phyloP scores from a whole-genome alignment of 1,140 invertebrate species.

The Lucilia sericata region DNA sequence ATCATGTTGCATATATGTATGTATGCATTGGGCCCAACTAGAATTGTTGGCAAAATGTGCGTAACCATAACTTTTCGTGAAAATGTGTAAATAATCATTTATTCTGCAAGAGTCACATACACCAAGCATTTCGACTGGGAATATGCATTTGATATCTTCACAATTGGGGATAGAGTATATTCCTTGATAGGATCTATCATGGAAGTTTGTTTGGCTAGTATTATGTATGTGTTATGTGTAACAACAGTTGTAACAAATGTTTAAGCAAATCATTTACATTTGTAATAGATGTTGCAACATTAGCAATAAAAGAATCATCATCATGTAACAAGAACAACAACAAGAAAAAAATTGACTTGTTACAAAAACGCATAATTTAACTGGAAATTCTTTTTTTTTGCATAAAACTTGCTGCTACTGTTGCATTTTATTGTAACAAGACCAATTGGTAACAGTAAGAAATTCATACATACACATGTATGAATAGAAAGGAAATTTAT shows the following conservation, averaged over 20 bases:
- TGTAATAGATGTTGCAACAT: conserved; percentile 26
- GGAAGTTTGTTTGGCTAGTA: background rate
- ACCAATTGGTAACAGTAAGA: background rate
- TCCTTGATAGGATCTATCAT: background rate
- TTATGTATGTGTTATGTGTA: background rate
- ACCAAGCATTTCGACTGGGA: background rate
- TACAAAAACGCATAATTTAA: conserved; percentile 34
- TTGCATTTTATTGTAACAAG: background rate
- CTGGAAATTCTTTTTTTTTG: background rate
- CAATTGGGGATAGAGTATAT: background rate
- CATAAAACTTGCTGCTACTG: background rate
- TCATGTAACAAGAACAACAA: background rate
- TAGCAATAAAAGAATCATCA: conserved; percentile 25
- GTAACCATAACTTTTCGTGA: conserved; percentile 19
- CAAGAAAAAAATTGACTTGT: conserved; percentile 40
- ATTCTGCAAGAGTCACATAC: background rate
- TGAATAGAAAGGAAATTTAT: conserved; percentile 61
- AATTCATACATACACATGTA: no score
- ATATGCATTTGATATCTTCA: background rate
- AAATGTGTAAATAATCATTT: conserved; percentile 38
- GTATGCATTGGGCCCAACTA: background rate
- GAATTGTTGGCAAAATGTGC: background rate
- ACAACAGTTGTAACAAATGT: conserved; percentile 42
- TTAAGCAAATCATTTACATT: conserved; percentile 36
- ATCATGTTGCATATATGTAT: background rate